Evolutionary conservation across 2,113 vertebrate species (phyloP).

Genomic region (Speoplatyrhinus poulsoni): DNA sequence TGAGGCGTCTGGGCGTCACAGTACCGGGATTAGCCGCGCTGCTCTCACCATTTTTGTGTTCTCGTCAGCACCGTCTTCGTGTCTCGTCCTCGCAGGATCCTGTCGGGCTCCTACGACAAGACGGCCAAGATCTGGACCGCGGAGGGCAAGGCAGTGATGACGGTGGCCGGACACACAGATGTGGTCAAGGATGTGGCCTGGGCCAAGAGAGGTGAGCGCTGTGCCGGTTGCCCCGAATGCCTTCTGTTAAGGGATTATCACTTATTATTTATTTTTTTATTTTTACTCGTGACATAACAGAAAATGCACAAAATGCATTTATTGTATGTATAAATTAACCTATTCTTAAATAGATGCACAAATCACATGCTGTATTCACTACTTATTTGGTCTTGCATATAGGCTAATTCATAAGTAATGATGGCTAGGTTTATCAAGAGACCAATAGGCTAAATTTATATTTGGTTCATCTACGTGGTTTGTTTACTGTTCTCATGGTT

Average conservation of each 20-base stretch:
- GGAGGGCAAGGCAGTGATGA: slow-evolving; percentile 88
- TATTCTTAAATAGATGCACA: no score
- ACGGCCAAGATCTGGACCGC: slow-evolving; percentile 92
- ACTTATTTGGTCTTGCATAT: no score
- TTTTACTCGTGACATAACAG: no score
- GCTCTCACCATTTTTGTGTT: background rate
- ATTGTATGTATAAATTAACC: no score
- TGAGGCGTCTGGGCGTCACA: slow-evolving; percentile 47
- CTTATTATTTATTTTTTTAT: no score
- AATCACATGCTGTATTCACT: no score
- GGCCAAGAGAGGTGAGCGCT: slow-evolving; percentile 88
- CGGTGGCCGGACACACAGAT: slow-evolving; percentile 88
- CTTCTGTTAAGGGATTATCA: background rate
- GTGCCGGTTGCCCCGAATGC: background rate
- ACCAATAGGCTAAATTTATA: no score
- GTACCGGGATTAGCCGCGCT: background rate
- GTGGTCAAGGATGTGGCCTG: slow-evolving; percentile 96
- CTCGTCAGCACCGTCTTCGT: background rate
- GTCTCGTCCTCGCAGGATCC: slow-evolving; percentile 81
- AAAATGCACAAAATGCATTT: no score
- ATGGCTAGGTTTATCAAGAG: no score
- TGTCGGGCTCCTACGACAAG: slow-evolving; percentile 94
- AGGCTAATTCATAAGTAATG: no score
- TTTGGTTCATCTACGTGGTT: no score
- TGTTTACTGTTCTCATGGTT: no score